Conservation (phyloP, 2,797 vertebrate genomes). For the Saxicola maurus region DNA sequence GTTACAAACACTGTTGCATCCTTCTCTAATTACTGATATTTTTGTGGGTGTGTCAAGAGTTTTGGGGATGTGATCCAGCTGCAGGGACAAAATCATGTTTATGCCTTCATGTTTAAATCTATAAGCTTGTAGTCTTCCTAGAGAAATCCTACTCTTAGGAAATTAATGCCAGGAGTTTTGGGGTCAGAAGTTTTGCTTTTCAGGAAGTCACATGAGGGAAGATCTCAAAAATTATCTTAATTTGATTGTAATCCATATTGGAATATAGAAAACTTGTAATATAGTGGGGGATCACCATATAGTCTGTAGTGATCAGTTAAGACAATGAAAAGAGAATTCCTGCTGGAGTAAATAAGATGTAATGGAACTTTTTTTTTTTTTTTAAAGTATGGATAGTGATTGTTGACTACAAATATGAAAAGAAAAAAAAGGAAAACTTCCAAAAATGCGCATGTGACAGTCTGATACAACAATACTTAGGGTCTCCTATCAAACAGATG, state of each 20-base stretch:
- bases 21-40: conserved; percentile 44
- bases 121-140: neutral
- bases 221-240: neutral
- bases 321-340: neutral
- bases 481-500: neutral
- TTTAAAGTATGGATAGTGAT: neutral
- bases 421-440: neutral
- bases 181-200: neutral
- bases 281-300: neutral
- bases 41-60: conserved; percentile 37
- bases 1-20: conserved; percentile 8
- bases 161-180: neutral
- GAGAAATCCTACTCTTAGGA: neutral
- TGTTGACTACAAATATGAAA: neutral
- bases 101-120: neutral
- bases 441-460: accelerated
- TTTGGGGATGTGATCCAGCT: conserved; percentile 36
- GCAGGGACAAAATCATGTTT: neutral
- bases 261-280: neutral
- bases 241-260: neutral
- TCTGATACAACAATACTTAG: neutral
- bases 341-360: neutral
- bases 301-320: neutral
- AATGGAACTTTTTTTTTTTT: neutral
- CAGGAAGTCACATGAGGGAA: neutral